Percentiles rank a stretch among this genome's conserved stretches.
These are phyloP conservation scores for Isichthys henryi DNA, from an alignment of 2,113 vertebrate genomes.

Conservation along the genomic window DNA sequence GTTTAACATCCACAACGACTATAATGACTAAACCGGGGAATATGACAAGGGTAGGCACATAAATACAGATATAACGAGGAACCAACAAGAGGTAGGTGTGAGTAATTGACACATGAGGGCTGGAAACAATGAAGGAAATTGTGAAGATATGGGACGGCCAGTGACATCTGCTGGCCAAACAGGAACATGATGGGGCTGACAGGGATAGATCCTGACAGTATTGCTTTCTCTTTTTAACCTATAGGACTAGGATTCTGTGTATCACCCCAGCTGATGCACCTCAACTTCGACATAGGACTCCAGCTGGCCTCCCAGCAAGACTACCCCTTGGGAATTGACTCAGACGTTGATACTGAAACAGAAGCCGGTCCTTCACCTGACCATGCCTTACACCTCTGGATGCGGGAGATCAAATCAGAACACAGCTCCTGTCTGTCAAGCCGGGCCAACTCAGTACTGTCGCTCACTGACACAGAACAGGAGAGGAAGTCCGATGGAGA, in stretches of 20 bases:
- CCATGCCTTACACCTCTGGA: constrained; percentile 85
- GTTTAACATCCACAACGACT: not conserved
- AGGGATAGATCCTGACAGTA: not conserved
- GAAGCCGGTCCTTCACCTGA: constrained; percentile 79
- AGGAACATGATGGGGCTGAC: not conserved
- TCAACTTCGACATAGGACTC: constrained; percentile 72
- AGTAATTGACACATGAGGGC: not conserved
- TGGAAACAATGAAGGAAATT: not conserved
- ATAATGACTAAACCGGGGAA: not conserved
- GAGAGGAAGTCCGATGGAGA: constrained; percentile 91
- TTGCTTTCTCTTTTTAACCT: constrained; percentile 2
- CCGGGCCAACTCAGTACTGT: constrained; percentile 87
- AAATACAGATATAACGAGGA: not conserved
- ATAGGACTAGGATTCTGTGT: constrained; percentile 87
- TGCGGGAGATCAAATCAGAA: constrained; percentile 84
- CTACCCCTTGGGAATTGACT: constrained; percentile 79
- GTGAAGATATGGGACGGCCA: not conserved
- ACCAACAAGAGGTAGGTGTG: not conserved
- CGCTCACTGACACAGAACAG: constrained; percentile 92
- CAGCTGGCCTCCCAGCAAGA: constrained; percentile 63
- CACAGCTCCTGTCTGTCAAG: constrained; percentile 91
- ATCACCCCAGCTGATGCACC: constrained; percentile 71
- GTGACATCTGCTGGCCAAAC: not conserved
- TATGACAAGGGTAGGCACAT: not conserved
- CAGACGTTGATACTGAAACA: constrained; percentile 82